Base-by-base conservation (phyloP, 2,797 vertebrate species). In the Coreius guichenoti region DNA sequence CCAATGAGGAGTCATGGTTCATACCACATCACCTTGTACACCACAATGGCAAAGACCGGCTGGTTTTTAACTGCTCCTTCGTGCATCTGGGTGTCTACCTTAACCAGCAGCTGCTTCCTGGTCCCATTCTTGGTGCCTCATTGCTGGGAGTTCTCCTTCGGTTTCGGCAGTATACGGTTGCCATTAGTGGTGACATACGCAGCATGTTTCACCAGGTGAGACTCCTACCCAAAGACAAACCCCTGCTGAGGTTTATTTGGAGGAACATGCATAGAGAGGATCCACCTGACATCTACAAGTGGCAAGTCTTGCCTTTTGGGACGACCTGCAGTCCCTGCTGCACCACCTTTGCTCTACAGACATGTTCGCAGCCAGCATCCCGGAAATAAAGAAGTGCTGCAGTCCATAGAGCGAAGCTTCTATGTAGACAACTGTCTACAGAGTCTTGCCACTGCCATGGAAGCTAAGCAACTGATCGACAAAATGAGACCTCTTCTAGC, bases 341-440 rank as follows among this genome's bases (percentile, higher is more conserved):
- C 1, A 14, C 47, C 47, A 49, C 47, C 14, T 49, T 49, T 49
- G 47, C 47, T 16, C 47, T 49, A 16, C 47, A 49, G 47, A 16
- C 47, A 47, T 47, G 45, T 14, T 4, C 45, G 13, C 45, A 47
- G 9, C 13, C 47, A 49, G 4, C 47, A 49, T 14, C 14, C 14
- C 0, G 47, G 47, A 47, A 16, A 47, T 47, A 14, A 16, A 49
- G 47, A 49, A 1, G 49, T 63, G 12, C 23, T 82, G 21, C 82
- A 43, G 21, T 69, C 75, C 39, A 29, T 72, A 5, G 79, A 82
- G 6, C 12, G 9, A 6, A 51, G 5, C 6, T 84, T 87, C 1
- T 85, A 85, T 14, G 33, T 87, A 12, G 82, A 84, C 13, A 88
- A 82, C 45, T 78, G 72, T 4, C 70, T 86, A 2, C 77, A 63